Conservation (phyloP, 1,140 invertebrate species). For the Scaptomyza montana region DNA sequence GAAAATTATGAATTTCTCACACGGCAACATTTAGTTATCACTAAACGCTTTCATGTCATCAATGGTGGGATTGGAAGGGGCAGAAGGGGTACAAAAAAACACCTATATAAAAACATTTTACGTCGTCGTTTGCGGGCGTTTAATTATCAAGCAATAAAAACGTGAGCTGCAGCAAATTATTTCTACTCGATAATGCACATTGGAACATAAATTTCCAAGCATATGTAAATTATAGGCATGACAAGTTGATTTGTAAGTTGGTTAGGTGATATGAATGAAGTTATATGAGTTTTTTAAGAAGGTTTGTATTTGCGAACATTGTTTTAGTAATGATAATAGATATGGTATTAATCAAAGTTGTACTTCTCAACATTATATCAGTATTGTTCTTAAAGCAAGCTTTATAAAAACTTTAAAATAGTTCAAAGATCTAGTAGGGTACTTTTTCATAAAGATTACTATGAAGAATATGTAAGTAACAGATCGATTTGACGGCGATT, state of each 20-base stretch:
- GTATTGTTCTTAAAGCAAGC: too few relatives aligned
- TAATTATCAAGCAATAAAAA: conserved; percentile 76
- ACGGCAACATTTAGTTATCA: conserved; percentile 72
- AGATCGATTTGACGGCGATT: too few relatives aligned
- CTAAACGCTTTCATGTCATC: conserved; percentile 67
- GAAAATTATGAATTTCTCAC: conserved; percentile 72
- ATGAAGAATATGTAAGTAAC: too few relatives aligned
- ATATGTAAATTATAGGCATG: conserved; percentile 17
- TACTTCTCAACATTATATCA: too few relatives aligned
- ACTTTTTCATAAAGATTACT: too few relatives aligned
- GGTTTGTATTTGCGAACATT: too few relatives aligned
- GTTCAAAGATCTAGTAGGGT: too few relatives aligned
- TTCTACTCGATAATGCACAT: conserved; percentile 6
- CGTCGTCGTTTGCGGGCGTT: conserved; percentile 28
- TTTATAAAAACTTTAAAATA: too few relatives aligned
- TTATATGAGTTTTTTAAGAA: too few relatives aligned
- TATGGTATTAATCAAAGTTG: too few relatives aligned
- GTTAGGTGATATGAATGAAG: conserved; percentile 7
- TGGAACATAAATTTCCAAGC: not conserved
- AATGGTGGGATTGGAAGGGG: conserved; percentile 16
- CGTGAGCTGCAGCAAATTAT: conserved; percentile 63
- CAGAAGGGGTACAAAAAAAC: not conserved
- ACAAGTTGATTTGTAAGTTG: conserved; percentile 19
- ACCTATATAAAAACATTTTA: conserved; percentile 56
- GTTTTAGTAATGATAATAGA: too few relatives aligned